phyloP scores from a whole-genome alignment of 1,140 invertebrate species.

The Sweltsa coloradensis region DNA sequence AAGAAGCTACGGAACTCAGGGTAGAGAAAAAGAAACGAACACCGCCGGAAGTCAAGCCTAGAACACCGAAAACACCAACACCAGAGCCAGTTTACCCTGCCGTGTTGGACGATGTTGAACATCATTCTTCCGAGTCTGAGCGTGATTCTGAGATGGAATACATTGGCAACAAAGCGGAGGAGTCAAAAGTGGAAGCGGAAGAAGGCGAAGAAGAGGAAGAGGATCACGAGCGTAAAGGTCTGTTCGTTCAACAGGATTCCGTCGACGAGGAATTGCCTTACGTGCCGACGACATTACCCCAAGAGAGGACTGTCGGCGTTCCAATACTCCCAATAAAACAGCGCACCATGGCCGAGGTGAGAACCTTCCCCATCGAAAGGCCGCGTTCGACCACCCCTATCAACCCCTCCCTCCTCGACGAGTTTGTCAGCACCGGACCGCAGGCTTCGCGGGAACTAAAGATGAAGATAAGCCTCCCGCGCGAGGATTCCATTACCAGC shows the following conservation, averaged over 20 bases:
- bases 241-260: slow-evolving; percentile 66
- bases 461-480: slow-evolving; percentile 53
- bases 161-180: slow-evolving; percentile 30
- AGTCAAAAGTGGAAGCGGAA: slow-evolving; percentile 9
- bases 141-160: slow-evolving; percentile 50
- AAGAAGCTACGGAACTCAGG: no score
- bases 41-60: no score
- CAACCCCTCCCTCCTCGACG: slow-evolving; percentile 63
- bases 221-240: slow-evolving; percentile 55
- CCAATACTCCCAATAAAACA: slow-evolving; percentile 70
- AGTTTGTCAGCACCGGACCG: slow-evolving; percentile 40
- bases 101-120: no score
- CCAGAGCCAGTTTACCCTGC: no score
- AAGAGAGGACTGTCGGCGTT: slow-evolving; percentile 65
- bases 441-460: slow-evolving; percentile 31
- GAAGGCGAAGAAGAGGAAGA: slow-evolving; percentile 19
- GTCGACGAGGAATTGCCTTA: slow-evolving; percentile 80
- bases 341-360: slow-evolving; percentile 46
- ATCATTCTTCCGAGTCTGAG: slow-evolving; percentile 68
- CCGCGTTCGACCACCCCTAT: slow-evolving; percentile 76
- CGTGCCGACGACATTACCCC: slow-evolving; percentile 70
- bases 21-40: no score
- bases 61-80: no score
- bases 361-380: slow-evolving; percentile 72
- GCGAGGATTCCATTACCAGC: slow-evolving; percentile 34